Conservation (phyloP, 1,140 invertebrate species). For the Drosophila ogumai region DNA sequence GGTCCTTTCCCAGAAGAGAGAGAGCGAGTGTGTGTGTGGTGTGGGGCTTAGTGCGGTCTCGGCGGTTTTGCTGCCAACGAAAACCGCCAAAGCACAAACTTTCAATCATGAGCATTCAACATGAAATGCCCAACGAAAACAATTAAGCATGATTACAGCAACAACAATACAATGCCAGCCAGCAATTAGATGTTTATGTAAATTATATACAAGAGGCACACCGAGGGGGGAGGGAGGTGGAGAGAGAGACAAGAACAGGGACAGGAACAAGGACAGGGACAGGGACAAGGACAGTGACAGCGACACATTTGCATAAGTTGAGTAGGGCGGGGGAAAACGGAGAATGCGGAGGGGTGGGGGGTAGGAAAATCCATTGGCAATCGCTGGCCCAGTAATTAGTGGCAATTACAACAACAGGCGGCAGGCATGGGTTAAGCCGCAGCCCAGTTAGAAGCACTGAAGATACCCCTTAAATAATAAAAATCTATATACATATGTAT, state of each 20-base stretch:
- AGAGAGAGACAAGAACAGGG: conserved; percentile 21
- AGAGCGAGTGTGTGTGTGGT: neutral
- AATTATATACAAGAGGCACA: conserved; percentile 66
- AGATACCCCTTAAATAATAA: neutral
- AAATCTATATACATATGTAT: too few relatives aligned
- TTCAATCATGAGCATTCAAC: conserved; percentile 77
- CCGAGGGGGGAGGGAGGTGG: neutral
- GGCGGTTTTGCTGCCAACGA: conserved; percentile 55
- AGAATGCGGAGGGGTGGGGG: neutral
- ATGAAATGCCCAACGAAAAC: conserved; percentile 78
- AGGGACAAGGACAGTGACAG: conserved; percentile 28
- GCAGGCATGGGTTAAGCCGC: conserved; percentile 5
- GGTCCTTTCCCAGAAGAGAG: conserved; percentile 11
- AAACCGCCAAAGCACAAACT: conserved; percentile 77
- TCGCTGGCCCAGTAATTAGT: conserved; percentile 72
- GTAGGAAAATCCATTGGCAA: conserved; percentile 40
- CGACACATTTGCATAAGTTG: conserved; percentile 71
- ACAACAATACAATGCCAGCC: conserved; percentile 62
- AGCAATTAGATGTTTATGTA: conserved; percentile 82
- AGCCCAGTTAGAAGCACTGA: too few relatives aligned
- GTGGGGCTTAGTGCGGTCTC: conserved; percentile 39
- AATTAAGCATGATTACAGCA: conserved; percentile 80
- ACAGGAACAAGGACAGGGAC: neutral
- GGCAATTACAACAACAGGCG: conserved; percentile 65
- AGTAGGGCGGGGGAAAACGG: neutral